phyloP scores from a whole-genome alignment of 2,888 invertebrate species.

The Papilio gigon region DNA sequence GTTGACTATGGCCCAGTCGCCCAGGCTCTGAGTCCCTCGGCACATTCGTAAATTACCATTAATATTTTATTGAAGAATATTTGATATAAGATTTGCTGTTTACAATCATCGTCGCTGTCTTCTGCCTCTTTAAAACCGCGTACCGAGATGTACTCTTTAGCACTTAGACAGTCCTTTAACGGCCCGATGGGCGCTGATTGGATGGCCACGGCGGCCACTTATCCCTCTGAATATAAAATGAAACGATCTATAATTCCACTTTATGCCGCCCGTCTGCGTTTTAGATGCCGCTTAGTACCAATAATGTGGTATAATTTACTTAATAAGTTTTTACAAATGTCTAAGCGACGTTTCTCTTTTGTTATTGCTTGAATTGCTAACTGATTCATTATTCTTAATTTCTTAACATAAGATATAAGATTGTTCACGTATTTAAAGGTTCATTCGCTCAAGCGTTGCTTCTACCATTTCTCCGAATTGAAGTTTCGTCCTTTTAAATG shows the following conservation, averaged over 20 bases:
- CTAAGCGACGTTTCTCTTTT: neutral
- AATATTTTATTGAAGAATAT: no score
- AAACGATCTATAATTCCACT: constrained; percentile 23
- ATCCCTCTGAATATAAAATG: constrained; percentile 31
- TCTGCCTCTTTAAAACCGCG: neutral
- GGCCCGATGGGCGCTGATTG: constrained; percentile 30
- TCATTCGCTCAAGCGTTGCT: no score
- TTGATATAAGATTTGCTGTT: neutral
- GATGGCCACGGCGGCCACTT: constrained; percentile 18
- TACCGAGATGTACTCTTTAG: constrained; percentile 3
- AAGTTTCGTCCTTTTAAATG: neutral
- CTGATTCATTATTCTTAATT: neutral
- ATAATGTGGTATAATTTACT: constrained; percentile 25
- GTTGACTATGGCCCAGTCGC: no score
- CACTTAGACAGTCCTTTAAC: constrained; percentile 29
- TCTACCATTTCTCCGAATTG: no score
- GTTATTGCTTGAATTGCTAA: neutral
- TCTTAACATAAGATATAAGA: neutral
- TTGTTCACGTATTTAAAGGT: no score
- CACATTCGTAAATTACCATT: no score
- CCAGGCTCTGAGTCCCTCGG: no score
- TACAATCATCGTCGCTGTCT: neutral
- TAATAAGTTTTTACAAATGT: constrained; percentile 7
- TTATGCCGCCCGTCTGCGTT: constrained; percentile 18
- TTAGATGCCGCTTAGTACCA: constrained; percentile 18